A percentile compares a stretch with the other conserved stretches of the same genome.
Evolutionary conservation across 2,113 vertebrate species (phyloP).

Genomic region (Carettochelys insculpta): DNA sequence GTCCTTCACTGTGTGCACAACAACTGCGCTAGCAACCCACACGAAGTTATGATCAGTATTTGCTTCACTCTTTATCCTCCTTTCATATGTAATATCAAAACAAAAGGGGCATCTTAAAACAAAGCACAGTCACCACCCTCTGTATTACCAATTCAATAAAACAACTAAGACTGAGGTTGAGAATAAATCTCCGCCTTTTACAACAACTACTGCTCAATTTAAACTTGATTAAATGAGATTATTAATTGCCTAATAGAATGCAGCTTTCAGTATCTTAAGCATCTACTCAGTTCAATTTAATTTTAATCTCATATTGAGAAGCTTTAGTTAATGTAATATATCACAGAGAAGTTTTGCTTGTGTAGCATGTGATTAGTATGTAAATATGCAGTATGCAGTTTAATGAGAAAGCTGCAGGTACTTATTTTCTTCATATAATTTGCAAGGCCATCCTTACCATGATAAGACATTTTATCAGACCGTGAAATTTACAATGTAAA

Average conservation of each 20-base stretch:
- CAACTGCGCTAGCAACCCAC: not conserved
- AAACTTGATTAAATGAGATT: not conserved
- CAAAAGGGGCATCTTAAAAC: not conserved
- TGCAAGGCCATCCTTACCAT: not conserved
- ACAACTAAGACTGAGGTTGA: not conserved
- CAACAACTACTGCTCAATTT: not conserved
- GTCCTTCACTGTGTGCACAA: not conserved
- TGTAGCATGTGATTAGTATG: not conserved
- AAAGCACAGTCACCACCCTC: not conserved
- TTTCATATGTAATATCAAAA: not conserved
- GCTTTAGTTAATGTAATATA: not conserved
- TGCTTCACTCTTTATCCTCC: not conserved
- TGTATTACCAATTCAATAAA: not conserved
- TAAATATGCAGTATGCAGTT: too few species aligned
- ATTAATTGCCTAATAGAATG: not conserved
- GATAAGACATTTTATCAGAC: not conserved
- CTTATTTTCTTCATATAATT: not conserved
- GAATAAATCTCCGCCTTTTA: not conserved
- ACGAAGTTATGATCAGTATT: not conserved
- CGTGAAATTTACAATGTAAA: not conserved
- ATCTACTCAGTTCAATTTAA: not conserved
- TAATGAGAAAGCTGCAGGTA: too few species aligned
- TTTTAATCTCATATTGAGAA: conserved; percentile 7
- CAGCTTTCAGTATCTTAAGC: not conserved
- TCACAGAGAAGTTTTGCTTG: not conserved